Conservation (phyloP, 2,113 vertebrate species). For the Acrocephalus arundinaceus region DNA sequence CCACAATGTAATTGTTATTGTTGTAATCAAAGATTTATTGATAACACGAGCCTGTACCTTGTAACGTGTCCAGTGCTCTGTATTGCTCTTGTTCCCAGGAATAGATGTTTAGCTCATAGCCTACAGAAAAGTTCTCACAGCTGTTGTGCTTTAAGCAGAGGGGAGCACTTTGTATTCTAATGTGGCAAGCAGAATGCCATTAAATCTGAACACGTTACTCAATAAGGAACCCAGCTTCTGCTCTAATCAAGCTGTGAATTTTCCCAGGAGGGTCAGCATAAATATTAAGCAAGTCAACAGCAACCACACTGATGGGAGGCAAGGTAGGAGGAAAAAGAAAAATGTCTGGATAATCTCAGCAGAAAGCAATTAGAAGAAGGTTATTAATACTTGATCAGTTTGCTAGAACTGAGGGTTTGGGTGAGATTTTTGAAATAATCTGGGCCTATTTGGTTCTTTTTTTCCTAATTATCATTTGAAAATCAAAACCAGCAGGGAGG, state of each 20-base stretch:
- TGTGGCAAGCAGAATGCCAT: neutral
- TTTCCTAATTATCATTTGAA: neutral
- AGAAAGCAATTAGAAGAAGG: constrained; percentile 20
- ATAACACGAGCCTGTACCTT: neutral
- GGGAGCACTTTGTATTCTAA: constrained; percentile 18
- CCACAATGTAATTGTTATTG: neutral
- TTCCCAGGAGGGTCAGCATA: constrained; percentile 43
- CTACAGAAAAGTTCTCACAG: neutral
- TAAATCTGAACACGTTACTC: constrained; percentile 40
- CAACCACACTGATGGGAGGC: constrained; percentile 27
- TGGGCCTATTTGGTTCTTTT: neutral
- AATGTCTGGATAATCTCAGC: neutral
- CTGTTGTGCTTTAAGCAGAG: neutral
- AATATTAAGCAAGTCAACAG: constrained; percentile 51
- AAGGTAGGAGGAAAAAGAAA: neutral
- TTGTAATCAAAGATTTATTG: neutral
- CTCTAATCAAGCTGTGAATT: constrained; percentile 55
- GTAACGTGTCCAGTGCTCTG: accelerated
- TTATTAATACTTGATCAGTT: constrained; percentile 45
- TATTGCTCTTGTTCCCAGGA: neutral
- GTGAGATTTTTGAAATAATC: neutral
- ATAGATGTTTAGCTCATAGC: neutral
- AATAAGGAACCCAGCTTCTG: constrained; percentile 23
- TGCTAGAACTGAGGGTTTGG: neutral
- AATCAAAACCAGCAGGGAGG: constrained; percentile 19